Base-by-base conservation (phyloP, 2,888 invertebrate species). In the Acleris laterana region DNA sequence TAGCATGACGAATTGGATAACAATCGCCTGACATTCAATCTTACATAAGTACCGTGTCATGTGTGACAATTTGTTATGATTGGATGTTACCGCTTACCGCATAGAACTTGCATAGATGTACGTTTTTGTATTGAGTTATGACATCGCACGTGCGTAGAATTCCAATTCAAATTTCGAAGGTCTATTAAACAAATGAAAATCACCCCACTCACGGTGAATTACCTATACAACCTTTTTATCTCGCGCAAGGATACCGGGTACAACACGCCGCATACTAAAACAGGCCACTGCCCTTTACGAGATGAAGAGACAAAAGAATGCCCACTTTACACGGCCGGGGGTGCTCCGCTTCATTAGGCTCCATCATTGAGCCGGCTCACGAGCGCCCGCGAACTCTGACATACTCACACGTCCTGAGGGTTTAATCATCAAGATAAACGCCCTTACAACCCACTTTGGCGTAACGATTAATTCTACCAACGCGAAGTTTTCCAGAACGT, bases 221-320 rank as follows among this genome's bases (percentile, higher is more conserved):
- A 16, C n/a, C 17, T 46, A 5, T 46, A 46, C 16, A 46, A 46
- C 11, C 13, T 38, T 38, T 38, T 38, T 38, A 38, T 17, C 44
- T 44, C n/a, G n/a, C 17, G 16, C 17, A 1, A 17, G 46, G 44
- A 44, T 44, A 44, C 44, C 44, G n/a, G 2, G n/a, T 22, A 22
- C n/a, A 13, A 44, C 13, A 57, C 42, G 25, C 22, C 51, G 58
- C 48, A 51, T 51, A 42, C 60, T 60, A 56, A 65, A 65, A 56
- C 61, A 44, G 61, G 65, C 61, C 65, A 65, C 55, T 65, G 60
- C 65, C 61, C 65, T 60, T 65, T 61, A 65, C 65, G 28, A 56
- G 55, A 44, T 61, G 48, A 62, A 62, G 48, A 56, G 50, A 56
- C 61, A 61, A 65, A 64, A 65, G 61, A 65, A 65, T 61, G 56